These are phyloP conservation scores for Genyomyrus donnyi DNA, from an alignment of 2,113 vertebrate species.

Conservation along the genomic window DNA sequence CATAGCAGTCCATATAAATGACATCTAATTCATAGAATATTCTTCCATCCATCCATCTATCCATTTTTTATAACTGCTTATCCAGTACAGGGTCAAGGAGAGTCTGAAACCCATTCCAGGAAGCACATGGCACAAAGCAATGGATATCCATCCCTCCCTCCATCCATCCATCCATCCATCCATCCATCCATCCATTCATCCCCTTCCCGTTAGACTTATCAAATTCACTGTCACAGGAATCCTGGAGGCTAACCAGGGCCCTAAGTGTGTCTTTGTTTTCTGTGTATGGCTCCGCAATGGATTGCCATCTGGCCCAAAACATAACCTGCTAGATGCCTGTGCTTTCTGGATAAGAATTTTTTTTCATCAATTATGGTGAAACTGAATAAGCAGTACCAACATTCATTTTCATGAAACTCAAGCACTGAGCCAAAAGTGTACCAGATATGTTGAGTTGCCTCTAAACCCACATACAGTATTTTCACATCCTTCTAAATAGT, in stretches of 20 bases:
- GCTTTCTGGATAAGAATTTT: neutral
- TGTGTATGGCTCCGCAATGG: neutral
- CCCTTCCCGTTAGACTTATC: neutral
- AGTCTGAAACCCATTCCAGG: too few species aligned
- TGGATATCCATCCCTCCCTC: too few species aligned
- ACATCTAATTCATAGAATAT: neutral
- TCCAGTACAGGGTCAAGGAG: neutral
- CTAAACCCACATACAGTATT: neutral
- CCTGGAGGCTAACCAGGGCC: neutral
- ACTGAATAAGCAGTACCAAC: neutral
- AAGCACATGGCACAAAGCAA: too few species aligned
- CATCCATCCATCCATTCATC: neutral
- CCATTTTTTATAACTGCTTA: neutral
- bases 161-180: neutral
- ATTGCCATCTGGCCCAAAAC: neutral
- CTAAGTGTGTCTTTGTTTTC: neutral
- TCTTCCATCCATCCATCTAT: neutral
- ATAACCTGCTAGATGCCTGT: neutral
- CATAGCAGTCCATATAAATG: neutral
- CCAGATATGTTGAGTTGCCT: neutral
- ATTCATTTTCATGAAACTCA: neutral
- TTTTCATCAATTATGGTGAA: neutral
- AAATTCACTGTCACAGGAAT: neutral
- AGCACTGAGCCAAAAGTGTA: neutral
- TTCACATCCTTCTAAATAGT: neutral